Evolutionary conservation across 2,113 vertebrate genomes (phyloP).

Genomic region (Vicugna pacos): DNA sequence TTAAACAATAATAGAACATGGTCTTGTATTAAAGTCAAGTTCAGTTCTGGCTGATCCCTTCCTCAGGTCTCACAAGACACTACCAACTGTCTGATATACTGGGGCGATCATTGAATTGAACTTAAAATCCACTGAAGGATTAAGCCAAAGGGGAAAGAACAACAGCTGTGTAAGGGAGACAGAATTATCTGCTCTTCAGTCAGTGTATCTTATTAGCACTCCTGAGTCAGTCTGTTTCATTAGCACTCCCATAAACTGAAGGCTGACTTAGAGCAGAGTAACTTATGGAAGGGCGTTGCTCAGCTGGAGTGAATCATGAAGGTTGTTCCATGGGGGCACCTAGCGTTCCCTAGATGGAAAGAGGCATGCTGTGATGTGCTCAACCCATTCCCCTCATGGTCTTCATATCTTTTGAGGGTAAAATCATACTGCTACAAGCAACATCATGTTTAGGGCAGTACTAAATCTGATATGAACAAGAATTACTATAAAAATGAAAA

Average conservation of each 20-base stretch:
- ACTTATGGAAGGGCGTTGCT: neutral
- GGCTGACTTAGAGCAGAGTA: neutral
- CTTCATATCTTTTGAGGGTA: neutral
- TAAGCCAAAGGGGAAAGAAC: constrained; percentile 79
- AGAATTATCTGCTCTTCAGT: neutral
- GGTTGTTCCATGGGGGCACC: neutral
- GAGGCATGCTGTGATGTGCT: neutral
- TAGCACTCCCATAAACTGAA: neutral
- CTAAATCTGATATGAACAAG: neutral
- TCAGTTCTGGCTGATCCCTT: constrained; percentile 75
- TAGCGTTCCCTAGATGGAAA: neutral
- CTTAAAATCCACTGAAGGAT: constrained; percentile 52
- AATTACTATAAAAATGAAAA: neutral
- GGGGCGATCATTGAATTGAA: constrained; percentile 40
- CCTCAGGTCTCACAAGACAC: constrained; percentile 73
- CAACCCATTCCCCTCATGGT: neutral
- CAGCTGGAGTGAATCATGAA: neutral
- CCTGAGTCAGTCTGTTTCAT: neutral
- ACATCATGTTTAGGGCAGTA: neutral
- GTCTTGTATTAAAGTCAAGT: constrained; percentile 80
- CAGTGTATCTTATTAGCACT: neutral
- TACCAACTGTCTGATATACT: constrained; percentile 79
- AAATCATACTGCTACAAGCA: neutral
- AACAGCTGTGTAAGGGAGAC: neutral
- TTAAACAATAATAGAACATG: constrained; percentile 83